Base-by-base conservation (phyloP, 2,113 vertebrate species). In the Acrocephalus arundinaceus region DNA sequence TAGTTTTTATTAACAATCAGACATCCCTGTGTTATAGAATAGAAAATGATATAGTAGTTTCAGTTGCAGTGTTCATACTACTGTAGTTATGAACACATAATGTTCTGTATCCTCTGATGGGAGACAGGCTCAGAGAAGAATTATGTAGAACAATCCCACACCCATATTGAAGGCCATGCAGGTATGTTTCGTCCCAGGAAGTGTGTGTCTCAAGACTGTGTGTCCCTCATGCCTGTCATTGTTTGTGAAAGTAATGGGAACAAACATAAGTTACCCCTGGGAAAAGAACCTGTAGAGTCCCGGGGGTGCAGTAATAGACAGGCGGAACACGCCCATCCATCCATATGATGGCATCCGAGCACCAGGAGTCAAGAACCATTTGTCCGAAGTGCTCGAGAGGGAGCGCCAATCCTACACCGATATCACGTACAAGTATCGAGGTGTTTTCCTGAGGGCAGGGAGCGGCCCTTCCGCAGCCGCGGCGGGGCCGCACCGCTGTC, bases 361-460 rank as follows among this genome's bases (percentile, higher is more conserved):
- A 9, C 11, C 35, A 2, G 1, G 0, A 16, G 43, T 11, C 52
- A 22, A 39, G 61, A 46, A 8, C 46, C 57, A 0, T 58, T 41
- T 20, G 18, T 14, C 39, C 10, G n/a, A 51, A 23, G 51, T 5
- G 46, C 27, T 30, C 23, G 41, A 7, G 10, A 31, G 49, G n/a
- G 10, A 67, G 35, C 22, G 28, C 35, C 35, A 7, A 59, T 43
- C 37, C 35, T 35, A 7, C 70, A 0, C 14, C 3, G 5, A 2
- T 39, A 14, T 1, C 48, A 1, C 24, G 1, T 1, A 5, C 7
- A 39, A 13, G 35, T 2, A 2, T 1, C 1, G 23, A 5, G 7
- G 6, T 1, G 7, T 20, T 71, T 27, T 10, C 18, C 30, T 0
- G 14, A 4, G 13, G 37, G 7, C 0, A 0, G 30, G 55, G 30